These are phyloP conservation scores for Rhabdomys dilectus DNA, from an alignment of 2,113 vertebrate species.

Conservation along the genomic window DNA sequence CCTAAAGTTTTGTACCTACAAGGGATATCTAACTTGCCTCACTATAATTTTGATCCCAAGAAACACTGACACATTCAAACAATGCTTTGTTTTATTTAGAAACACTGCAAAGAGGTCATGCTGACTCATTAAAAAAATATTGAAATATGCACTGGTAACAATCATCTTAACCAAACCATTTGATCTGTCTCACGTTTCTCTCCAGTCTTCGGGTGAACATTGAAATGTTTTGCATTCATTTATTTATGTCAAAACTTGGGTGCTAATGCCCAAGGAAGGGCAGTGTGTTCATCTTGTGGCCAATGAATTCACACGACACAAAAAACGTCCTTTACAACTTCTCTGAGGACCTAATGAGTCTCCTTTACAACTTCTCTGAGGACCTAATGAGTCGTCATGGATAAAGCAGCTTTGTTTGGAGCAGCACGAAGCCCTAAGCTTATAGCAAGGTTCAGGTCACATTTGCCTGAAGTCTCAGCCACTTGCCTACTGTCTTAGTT, in stretches of 20 bases:
- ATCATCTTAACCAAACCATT: background rate
- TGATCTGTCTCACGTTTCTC: background rate
- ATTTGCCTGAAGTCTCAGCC: background rate
- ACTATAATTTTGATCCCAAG: background rate
- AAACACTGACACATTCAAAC: background rate
- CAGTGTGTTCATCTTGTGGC: background rate
- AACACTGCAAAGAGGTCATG: background rate
- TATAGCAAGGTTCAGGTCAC: background rate
- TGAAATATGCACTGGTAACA: background rate
- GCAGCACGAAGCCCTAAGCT: background rate
- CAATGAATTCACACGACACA: background rate
- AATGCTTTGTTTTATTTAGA: background rate
- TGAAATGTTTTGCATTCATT: background rate
- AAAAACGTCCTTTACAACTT: constrained; percentile 11
- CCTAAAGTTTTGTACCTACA: background rate
- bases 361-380: background rate
- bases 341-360: background rate
- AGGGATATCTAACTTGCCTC: background rate
- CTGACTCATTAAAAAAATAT: constrained; percentile 13
- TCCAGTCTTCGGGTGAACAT: background rate
- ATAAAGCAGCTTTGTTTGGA: background rate
- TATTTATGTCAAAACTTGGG: constrained; percentile 24
- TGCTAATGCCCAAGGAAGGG: background rate
- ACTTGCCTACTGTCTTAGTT: background rate
- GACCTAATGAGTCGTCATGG: background rate